Conservation (phyloP, 2,888 invertebrate genomes). For the Lamproptera curius region DNA sequence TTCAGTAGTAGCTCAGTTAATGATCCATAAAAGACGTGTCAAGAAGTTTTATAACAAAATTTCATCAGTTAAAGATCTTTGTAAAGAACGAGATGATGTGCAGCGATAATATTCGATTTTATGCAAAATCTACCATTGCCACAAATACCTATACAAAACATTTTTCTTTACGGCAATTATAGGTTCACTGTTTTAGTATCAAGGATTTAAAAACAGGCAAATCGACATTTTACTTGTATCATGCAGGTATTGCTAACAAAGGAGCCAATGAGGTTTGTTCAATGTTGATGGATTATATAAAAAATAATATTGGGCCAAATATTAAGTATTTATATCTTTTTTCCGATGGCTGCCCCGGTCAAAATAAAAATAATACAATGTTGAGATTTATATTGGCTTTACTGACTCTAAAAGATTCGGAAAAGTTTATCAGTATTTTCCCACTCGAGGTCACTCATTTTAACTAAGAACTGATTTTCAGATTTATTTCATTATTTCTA, state of each 20-base stretch:
- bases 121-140: constrained; percentile 21
- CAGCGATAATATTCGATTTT: constrained; percentile 18
- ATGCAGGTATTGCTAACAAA: constrained; percentile 21
- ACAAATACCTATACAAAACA: constrained; percentile 15
- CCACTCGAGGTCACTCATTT: neutral
- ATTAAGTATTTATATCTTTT: no score
- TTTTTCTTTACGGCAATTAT: constrained; percentile 19
- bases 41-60: constrained; percentile 12
- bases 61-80: constrained; percentile 12
- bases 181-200: constrained; percentile 18
- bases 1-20: neutral
- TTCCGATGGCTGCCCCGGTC: constrained; percentile 17
- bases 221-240: constrained; percentile 19
- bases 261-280: constrained; percentile 19
- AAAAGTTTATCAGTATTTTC: neutral
- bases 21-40: constrained; percentile 3
- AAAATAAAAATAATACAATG: constrained; percentile 25
- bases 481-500: neutral
- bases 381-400: constrained; percentile 18
- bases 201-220: constrained; percentile 17
- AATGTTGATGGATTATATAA: constrained; percentile 10
- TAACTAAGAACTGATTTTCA: neutral
- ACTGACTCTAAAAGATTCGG: neutral
- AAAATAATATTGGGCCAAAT: constrained; percentile 16
- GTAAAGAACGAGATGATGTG: constrained; percentile 9